Conservation (phyloP, 2,888 invertebrate species). For the Phytoseiulus persimilis region DNA sequence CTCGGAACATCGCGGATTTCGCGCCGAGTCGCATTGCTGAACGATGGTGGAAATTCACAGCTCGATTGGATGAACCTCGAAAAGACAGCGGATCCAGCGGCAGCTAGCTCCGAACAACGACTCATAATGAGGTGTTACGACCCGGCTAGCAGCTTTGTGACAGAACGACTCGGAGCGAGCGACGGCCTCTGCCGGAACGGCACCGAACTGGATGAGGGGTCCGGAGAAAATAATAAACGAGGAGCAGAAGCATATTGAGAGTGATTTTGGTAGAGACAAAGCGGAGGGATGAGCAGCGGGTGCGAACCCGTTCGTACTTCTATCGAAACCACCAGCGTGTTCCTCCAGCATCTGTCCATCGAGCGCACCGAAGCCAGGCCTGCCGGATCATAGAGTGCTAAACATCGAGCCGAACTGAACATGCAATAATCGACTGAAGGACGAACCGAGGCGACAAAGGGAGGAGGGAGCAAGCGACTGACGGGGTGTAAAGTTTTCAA, state of each 20-base stretch:
- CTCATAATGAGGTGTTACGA: background rate
- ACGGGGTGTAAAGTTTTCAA: background rate
- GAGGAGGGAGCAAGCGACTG: background rate
- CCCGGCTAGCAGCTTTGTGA: background rate
- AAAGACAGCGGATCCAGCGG: background rate
- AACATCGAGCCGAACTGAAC: background rate
- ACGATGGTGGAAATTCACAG: background rate
- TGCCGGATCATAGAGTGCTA: background rate
- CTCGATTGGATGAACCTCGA: background rate
- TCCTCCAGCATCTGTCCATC: background rate
- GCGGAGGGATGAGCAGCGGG: no score
- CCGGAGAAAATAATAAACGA: no score
- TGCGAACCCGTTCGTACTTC: no score
- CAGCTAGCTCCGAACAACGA: background rate
- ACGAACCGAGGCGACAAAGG: background rate
- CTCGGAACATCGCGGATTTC: no score
- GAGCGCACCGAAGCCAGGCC: background rate
- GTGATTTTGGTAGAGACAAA: no score
- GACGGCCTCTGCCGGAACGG: background rate
- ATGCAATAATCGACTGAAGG: background rate
- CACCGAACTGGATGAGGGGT: background rate
- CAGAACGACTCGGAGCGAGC: background rate
- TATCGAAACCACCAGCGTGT: no score
- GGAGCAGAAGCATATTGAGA: no score
- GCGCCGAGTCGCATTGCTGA: no score